phyloP scores from a whole-genome alignment of 2,888 invertebrate genomes.

The Trachelus iudaicus region DNA sequence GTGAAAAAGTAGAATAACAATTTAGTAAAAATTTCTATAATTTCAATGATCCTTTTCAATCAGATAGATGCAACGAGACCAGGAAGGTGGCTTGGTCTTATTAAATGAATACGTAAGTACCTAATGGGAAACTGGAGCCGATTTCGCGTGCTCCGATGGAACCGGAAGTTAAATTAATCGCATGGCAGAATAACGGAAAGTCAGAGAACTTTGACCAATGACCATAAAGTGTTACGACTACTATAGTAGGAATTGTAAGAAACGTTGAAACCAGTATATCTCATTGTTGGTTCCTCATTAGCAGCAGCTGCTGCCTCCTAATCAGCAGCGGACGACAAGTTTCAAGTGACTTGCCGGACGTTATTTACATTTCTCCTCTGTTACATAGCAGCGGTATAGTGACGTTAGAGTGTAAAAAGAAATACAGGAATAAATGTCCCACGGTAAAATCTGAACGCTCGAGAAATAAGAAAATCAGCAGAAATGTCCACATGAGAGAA shows the following conservation, averaged over 20 bases:
- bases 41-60: background rate
- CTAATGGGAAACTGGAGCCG: background rate
- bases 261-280: background rate
- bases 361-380: background rate
- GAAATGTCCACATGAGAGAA: background rate
- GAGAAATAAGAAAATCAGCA: background rate
- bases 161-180: background rate
- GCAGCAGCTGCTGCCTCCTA: background rate
- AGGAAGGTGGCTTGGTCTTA: background rate
- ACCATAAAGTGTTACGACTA: background rate
- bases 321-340: background rate
- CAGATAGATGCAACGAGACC: background rate
- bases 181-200: background rate
- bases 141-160: background rate
- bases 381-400: background rate
- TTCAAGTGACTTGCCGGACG: background rate
- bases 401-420: background rate
- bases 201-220: background rate
- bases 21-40: background rate
- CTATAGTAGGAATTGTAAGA: background rate
- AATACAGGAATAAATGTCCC: background rate
- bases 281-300: background rate
- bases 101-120: background rate
- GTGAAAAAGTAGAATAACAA: background rate
- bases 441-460: background rate